A percentile compares a stretch with the other conserved stretches of the same genome.
Conservation (phyloP, 2,113 vertebrate species). For the Carassius carassius region DNA sequence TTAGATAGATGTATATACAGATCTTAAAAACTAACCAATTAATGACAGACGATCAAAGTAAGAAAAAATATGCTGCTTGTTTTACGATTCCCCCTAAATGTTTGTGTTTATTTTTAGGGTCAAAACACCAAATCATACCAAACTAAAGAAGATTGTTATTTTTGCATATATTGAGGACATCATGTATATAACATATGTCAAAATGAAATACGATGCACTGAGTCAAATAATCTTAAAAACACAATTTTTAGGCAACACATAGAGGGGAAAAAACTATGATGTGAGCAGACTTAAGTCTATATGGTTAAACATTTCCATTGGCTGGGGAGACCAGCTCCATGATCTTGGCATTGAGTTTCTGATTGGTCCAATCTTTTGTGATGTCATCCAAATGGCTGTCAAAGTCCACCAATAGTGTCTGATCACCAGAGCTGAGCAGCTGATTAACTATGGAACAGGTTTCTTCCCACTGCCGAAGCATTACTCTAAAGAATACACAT, state of each 20-base stretch:
- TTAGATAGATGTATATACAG: too few species aligned
- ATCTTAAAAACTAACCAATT: neutral
- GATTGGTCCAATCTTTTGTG: constrained; percentile 90
- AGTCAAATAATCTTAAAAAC: neutral
- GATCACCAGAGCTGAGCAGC: constrained; percentile 80
- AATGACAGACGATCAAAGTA: neutral
- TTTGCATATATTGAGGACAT: neutral
- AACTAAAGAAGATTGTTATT: neutral
- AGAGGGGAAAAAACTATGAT: neutral
- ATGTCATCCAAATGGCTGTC: constrained; percentile 91
- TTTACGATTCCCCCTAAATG: neutral
- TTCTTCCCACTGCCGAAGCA: constrained; percentile 89
- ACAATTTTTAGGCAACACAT: too few species aligned
- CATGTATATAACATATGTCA: neutral
- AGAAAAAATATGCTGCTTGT: neutral
- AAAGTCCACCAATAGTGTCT: constrained; percentile 83
- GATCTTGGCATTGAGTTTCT: constrained; percentile 82
- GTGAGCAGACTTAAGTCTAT: neutral
- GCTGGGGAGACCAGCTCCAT: constrained; percentile 78
- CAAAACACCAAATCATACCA: neutral
- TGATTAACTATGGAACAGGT: constrained; percentile 78
- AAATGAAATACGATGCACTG: neutral
- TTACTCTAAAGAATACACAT: constrained; percentile 75
- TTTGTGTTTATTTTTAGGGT: neutral
- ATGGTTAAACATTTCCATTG: constrained; percentile 76